A percentile compares a stretch with the other conserved stretches of the same genome.
Conservation (phyloP, 2,113 vertebrate genomes). For the Proterorhinus semilunaris region DNA sequence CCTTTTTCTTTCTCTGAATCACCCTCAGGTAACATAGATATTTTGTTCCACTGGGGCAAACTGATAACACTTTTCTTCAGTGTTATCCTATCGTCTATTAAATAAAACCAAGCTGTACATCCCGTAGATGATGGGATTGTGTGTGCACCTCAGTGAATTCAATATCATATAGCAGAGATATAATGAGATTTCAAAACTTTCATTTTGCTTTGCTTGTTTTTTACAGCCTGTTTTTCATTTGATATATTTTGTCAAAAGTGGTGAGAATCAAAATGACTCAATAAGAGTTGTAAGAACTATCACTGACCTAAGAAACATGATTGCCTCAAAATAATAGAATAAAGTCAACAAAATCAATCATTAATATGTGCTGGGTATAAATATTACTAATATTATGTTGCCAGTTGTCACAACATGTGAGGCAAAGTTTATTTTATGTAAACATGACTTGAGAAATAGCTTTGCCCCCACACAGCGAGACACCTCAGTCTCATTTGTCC, state of each 20-base stretch:
- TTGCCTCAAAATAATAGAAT: background rate
- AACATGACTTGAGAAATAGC: background rate
- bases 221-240: conserved; percentile 4
- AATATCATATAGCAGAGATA: conserved; percentile 9
- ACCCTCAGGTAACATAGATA: conserved; percentile 29
- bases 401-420: no score
- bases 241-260: background rate
- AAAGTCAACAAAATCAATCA: no score
- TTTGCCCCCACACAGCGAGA: background rate
- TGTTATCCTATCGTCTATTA: conserved; percentile 45
- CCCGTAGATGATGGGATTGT: conserved; percentile 8
- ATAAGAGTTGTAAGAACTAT: background rate
- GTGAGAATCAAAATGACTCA: background rate
- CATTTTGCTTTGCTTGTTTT: conserved; percentile 26
- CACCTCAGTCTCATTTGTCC: conserved; percentile 9
- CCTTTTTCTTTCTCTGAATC: conserved; percentile 35
- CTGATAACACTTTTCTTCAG: conserved; percentile 22
- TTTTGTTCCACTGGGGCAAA: conserved; percentile 7
- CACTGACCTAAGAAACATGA: background rate
- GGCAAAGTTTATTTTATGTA: no score
- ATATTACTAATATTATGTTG: no score
- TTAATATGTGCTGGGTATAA: no score
- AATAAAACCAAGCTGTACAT: conserved; percentile 32
- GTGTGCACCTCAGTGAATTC: conserved; percentile 19
- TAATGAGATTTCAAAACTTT: conserved; percentile 31